phyloP scores from a whole-genome alignment of 2,888 invertebrate genomes.

The Polyploca ridens region DNA sequence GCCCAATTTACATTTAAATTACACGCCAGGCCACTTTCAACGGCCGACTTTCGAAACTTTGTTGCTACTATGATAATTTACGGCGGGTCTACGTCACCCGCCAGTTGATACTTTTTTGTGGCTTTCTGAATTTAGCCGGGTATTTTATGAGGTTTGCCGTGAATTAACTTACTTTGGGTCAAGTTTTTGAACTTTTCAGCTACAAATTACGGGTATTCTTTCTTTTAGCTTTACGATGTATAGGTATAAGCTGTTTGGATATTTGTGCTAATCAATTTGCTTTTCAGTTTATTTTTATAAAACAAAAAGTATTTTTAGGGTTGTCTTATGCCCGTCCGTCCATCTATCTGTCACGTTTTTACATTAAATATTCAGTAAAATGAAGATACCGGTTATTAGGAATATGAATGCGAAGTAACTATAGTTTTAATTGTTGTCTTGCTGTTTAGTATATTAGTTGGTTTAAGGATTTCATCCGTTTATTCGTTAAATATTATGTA shows the following conservation, averaged over 20 bases:
- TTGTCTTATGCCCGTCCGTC: no score
- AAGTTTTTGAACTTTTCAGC: background rate
- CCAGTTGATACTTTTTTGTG: slow-evolving; percentile 22
- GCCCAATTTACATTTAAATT: slow-evolving; percentile 49
- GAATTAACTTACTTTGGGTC: slow-evolving; percentile 13
- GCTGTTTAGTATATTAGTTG: no score
- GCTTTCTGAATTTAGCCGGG: slow-evolving; percentile 19
- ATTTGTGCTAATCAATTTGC: background rate
- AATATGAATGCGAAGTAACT: no score
- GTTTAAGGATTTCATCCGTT: no score
- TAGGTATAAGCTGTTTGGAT: background rate
- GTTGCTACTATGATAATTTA: slow-evolving; percentile 26
- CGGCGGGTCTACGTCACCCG: slow-evolving; percentile 18
- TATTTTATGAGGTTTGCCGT: slow-evolving; percentile 11
- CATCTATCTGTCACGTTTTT: no score
- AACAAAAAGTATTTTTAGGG: no score
- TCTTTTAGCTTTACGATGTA: background rate
- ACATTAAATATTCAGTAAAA: no score
- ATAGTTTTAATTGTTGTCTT: no score
- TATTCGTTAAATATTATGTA: no score
- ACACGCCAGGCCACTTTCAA: slow-evolving; percentile 32
- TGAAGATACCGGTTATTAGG: no score
- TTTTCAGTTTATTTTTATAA: no score
- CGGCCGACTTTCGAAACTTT: slow-evolving; percentile 17
- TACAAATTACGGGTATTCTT: slow-evolving; percentile 6